These are phyloP conservation scores for Rambutsinella grinnellia DNA, from an alignment of 2,888 invertebrate species.

Conservation along the genomic window DNA sequence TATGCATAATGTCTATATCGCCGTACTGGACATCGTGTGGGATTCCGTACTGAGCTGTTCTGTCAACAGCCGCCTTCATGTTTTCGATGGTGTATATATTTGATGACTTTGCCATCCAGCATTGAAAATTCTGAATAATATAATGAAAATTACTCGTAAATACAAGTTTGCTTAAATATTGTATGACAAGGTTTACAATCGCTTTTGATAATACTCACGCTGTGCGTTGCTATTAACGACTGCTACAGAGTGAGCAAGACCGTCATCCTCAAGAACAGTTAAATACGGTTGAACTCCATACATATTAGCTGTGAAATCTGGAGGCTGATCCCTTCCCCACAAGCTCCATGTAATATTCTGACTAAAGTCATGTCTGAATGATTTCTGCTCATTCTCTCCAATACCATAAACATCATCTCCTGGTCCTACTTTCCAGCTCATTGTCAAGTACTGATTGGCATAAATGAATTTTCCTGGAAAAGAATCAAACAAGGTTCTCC, in stretches of 20 bases:
- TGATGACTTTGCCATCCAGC: conserved; percentile 80
- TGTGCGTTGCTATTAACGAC: conserved; percentile 89
- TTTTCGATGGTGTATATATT: conserved; percentile 80
- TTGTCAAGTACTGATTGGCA: conserved; percentile 70
- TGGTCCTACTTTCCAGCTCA: conserved; percentile 67
- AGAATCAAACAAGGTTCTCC: conserved; percentile 63
- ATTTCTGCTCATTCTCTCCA: conserved; percentile 70
- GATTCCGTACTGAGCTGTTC: conserved; percentile 80
- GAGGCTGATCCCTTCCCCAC: conserved; percentile 58
- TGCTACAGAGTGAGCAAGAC: conserved; percentile 81
- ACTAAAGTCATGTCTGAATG: conserved; percentile 68
- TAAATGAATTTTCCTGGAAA: conserved; percentile 68
- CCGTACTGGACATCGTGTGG: conserved; percentile 71
- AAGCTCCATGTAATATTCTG: conserved; percentile 48
- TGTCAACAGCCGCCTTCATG: conserved; percentile 77
- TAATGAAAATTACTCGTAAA: no score
- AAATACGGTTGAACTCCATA: conserved; percentile 90
- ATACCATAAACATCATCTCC: conserved; percentile 69
- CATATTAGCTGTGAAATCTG: conserved; percentile 71
- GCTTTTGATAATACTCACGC: conserved; percentile 78
- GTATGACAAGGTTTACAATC: no score
- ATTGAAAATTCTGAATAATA: conserved; percentile 45
- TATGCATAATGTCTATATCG: conserved; percentile 58
- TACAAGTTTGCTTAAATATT: no score
- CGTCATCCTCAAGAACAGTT: conserved; percentile 78